phyloP scores from a whole-genome alignment of 2,113 vertebrate genomes.

The Phalacrocorax pelagicus region DNA sequence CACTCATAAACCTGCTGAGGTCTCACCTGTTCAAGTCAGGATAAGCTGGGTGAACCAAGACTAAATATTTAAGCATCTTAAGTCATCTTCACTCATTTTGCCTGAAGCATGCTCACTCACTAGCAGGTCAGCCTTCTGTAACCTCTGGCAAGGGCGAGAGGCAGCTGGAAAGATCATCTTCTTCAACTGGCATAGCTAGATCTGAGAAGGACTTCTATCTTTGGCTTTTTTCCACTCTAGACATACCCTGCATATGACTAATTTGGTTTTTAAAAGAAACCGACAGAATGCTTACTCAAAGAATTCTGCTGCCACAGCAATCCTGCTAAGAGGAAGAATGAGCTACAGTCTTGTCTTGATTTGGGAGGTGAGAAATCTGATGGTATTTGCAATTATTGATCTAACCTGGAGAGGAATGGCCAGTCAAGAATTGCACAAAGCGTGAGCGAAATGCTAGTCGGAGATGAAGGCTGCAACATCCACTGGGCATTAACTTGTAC shows the following conservation, averaged over 20 bases:
- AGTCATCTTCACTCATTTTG: background rate
- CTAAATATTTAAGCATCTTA: background rate
- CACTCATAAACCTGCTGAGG: background rate
- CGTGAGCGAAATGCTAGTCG: background rate
- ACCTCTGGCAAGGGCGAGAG: conserved; percentile 27
- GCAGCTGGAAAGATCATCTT: conserved; percentile 44
- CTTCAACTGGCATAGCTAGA: background rate
- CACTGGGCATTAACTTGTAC: background rate
- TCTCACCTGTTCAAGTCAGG: background rate
- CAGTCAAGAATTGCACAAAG: background rate
- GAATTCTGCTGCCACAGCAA: background rate
- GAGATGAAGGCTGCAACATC: background rate
- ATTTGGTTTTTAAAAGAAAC: conserved; percentile 49
- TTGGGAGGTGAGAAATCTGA: background rate
- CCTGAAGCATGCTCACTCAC: background rate
- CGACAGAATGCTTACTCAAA: background rate
- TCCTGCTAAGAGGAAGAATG: background rate
- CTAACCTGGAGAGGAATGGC: background rate
- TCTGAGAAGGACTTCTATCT: conserved; percentile 35
- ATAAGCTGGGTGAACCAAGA: background rate
- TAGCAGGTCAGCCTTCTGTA: conserved; percentile 19
- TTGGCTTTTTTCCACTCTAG: conserved; percentile 30
- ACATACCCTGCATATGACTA: conserved; percentile 42
- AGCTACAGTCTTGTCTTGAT: background rate
- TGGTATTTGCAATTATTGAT: background rate